Percentiles rank a stretch among this genome's conserved stretches.
phyloP scores from a whole-genome alignment of 2,888 invertebrate genomes.

The Omphaloscelis lunosa region DNA sequence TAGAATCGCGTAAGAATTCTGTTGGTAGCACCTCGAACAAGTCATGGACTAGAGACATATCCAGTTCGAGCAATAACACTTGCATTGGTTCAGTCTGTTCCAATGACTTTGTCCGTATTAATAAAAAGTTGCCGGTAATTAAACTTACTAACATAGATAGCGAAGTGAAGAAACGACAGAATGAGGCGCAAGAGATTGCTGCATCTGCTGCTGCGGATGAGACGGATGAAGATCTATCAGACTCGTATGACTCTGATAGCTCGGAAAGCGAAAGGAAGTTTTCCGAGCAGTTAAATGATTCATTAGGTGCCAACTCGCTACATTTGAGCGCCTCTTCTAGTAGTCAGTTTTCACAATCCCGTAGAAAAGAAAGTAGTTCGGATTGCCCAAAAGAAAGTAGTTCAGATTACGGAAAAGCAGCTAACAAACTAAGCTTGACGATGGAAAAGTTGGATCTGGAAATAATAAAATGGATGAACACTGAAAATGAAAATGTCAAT shows the following conservation, averaged over 20 bases:
- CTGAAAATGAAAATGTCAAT: constrained; percentile 63
- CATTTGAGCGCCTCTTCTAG: constrained; percentile 70
- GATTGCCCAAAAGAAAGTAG: constrained; percentile 15
- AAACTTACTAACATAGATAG: constrained; percentile 71
- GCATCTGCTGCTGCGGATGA: constrained; percentile 1
- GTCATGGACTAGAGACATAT: constrained; percentile 85
- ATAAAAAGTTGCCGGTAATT: constrained; percentile 81
- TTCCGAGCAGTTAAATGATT: constrained; percentile 39
- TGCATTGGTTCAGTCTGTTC: constrained; percentile 74
- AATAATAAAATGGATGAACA: constrained; percentile 76
- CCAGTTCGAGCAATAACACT: constrained; percentile 78
- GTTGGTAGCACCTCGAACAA: constrained; percentile 72
- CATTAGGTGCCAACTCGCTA: constrained; percentile 53
- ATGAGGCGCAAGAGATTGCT: not conserved
- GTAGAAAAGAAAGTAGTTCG: constrained; percentile 34
- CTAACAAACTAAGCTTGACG: constrained; percentile 67
- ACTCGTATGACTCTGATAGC: constrained; percentile 49
- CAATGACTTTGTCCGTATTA: constrained; percentile 77
- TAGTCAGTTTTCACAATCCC: constrained; percentile 8
- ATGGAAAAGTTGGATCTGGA: constrained; percentile 75
- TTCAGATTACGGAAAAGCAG: constrained; percentile 51
- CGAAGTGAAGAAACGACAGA: constrained; percentile 45
- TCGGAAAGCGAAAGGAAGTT: constrained; percentile 25
- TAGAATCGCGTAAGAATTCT: constrained; percentile 71
- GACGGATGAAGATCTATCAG: constrained; percentile 33